Evolutionary conservation across 2,888 invertebrate species (phyloP), one percentile per base, ranked within the genome.

Genomic region (Amphipoea oculea): DNA sequence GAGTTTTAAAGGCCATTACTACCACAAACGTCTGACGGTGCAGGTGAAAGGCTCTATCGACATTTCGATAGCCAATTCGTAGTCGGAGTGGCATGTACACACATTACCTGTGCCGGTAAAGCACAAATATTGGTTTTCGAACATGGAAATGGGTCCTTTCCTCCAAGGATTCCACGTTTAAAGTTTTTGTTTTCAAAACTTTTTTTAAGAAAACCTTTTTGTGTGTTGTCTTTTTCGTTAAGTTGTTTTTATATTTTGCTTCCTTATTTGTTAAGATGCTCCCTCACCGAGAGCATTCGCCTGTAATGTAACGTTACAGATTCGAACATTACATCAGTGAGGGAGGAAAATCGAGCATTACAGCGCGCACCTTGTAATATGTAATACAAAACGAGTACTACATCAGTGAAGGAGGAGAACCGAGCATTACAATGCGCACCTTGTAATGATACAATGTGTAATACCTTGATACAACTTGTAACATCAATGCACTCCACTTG

Each of bases 21-120:
- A 83, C 85, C 83, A 88, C 89, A 92, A 91, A 92, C 85, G 88
- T 77, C 80, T 72, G 69, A 84, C 76, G 72, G 74, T 82, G 68
- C 70, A 78, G 77, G 75, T 78, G 81, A 83, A 86, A 83, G 83
- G 77, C 87, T 89, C 90, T 88, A 90, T 92, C 90, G 88, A 92
- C 90, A 91, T 90, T 90, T 91, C 91, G 89, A 91, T 90, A 89
- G 92, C 89, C 92, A 93, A 92, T 92, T 92, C 87, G 82, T 85
- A 82, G 85, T 82, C 78, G 81, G 84, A 92, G 91, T 90, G 91
- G 79, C 88, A 76, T 84, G 93, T 93, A 94, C 92, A 95, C 93
- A 95, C 94, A 94, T 94, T 93, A 94, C 91, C 90, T 89, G 29
- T 86, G 83, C 83, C 51, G 45, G 48, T 57, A 76, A 71, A 77